phyloP scores from a whole-genome alignment of 2,888 invertebrate genomes.

The Cyaniris semiargus region DNA sequence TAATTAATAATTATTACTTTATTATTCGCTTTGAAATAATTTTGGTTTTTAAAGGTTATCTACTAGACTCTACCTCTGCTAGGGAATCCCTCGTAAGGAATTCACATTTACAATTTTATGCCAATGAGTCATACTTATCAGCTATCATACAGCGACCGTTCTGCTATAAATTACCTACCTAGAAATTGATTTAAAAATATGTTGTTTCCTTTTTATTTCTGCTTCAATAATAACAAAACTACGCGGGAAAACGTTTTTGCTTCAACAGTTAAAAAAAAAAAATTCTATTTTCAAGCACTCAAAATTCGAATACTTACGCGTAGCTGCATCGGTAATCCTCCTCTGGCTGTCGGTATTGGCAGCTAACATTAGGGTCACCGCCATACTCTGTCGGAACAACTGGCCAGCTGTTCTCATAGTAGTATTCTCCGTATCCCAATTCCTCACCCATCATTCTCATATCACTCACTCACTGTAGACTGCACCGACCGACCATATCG shows the following conservation, averaged over 20 bases:
- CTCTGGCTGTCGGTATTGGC: constrained; percentile 73
- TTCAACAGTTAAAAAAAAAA: neutral
- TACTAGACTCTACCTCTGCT: neutral
- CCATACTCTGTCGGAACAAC: constrained; percentile 86
- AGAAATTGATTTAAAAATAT: too few relatives aligned
- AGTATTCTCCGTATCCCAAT: constrained; percentile 79
- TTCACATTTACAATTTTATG: neutral
- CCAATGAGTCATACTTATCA: neutral
- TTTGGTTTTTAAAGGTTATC: too few relatives aligned
- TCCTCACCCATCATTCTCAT: constrained; percentile 82
- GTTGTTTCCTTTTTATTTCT: too few relatives aligned
- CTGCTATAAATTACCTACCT: too few relatives aligned
- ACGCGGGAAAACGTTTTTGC: neutral
- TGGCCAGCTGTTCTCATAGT: constrained; percentile 85
- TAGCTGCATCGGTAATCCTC: constrained; percentile 85
- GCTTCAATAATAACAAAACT: neutral
- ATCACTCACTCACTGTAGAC: constrained; percentile 44
- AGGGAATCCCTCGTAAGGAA: neutral
- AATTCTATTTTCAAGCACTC: neutral
- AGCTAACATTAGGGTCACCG: constrained; percentile 61
- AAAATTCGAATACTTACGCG: constrained; percentile 73
- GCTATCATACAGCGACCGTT: neutral
- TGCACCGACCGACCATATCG: constrained; percentile 62
- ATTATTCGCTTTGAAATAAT: too few relatives aligned
- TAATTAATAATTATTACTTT: too few relatives aligned